Evolutionary conservation across 2,113 vertebrate species (phyloP).

Genomic region (Myanophis thanlyinensis): DNA sequence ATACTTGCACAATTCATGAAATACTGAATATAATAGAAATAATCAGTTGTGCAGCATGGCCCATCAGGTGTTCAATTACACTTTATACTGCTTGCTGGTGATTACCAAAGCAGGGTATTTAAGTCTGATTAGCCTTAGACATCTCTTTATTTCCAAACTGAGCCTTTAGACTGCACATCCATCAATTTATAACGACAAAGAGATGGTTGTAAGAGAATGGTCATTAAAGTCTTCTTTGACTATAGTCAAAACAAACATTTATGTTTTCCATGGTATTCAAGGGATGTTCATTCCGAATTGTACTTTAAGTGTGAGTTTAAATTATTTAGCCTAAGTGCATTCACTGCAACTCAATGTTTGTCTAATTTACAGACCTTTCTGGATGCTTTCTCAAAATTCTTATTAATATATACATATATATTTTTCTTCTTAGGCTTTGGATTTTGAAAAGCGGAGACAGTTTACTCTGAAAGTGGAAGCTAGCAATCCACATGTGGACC

Average conservation of each 20-base stretch:
- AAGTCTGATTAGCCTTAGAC: background rate
- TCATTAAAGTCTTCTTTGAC: background rate
- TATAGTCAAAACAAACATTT: background rate
- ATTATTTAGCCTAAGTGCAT: background rate
- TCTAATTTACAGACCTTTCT: background rate
- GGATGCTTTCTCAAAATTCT: background rate
- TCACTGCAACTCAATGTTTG: background rate
- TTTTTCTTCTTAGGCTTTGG: conserved; percentile 75
- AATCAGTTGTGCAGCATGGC: too few species aligned
- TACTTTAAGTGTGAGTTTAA: background rate
- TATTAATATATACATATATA: conserved; percentile 14
- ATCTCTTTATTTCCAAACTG: background rate
- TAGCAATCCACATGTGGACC: conserved; percentile 82
- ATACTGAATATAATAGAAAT: background rate
- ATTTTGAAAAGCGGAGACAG: conserved; percentile 86
- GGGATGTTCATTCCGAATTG: background rate
- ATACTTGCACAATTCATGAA: background rate
- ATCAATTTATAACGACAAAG: background rate
- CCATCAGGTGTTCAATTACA: background rate
- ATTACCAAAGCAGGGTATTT: background rate
- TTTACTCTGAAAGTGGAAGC: conserved; percentile 90
- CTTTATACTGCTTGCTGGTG: background rate
- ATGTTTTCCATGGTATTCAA: background rate
- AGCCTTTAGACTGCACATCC: background rate
- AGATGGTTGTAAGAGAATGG: background rate